These are phyloP conservation scores for Anarhynchus alexandrinus DNA, from an alignment of 2,113 vertebrate genomes.

Conservation along the genomic window DNA sequence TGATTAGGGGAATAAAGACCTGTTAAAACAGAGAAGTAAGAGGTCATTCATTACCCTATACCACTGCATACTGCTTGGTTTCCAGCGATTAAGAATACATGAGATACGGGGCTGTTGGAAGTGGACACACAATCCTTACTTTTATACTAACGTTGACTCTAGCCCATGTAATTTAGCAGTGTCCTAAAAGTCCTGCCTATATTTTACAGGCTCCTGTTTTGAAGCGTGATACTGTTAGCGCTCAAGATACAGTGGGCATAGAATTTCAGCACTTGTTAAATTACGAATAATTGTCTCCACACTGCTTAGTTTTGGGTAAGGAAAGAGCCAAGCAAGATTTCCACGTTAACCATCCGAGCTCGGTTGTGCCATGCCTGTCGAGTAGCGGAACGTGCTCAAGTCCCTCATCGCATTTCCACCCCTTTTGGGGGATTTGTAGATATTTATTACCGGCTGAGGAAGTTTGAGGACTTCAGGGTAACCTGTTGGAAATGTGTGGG, in stretches of 20 bases:
- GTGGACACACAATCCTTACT: slow-evolving; percentile 41
- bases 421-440: neutral
- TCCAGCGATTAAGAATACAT: slow-evolving; percentile 53
- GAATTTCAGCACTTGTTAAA: slow-evolving; percentile 44
- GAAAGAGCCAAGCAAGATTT: slow-evolving; percentile 18
- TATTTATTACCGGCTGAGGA: slow-evolving; percentile 1
- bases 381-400: neutral
- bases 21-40: neutral
- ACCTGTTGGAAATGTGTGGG: slow-evolving; percentile 44
- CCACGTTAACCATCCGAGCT: neutral
- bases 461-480: slow-evolving; percentile 22
- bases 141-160: neutral
- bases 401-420: neutral
- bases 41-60: slow-evolving; percentile 22
- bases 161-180: neutral
- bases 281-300: slow-evolving; percentile 1
- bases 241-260: neutral
- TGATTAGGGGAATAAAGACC: slow-evolving; percentile 11
- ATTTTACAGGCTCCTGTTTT: neutral
- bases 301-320: slow-evolving; percentile 15
- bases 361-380: neutral
- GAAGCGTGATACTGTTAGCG: neutral
- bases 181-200: neutral
- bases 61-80: neutral
- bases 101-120: slow-evolving; percentile 13